phyloP scores from a whole-genome alignment of 1,140 invertebrate species.

The Zaprionus ghesquierei region DNA sequence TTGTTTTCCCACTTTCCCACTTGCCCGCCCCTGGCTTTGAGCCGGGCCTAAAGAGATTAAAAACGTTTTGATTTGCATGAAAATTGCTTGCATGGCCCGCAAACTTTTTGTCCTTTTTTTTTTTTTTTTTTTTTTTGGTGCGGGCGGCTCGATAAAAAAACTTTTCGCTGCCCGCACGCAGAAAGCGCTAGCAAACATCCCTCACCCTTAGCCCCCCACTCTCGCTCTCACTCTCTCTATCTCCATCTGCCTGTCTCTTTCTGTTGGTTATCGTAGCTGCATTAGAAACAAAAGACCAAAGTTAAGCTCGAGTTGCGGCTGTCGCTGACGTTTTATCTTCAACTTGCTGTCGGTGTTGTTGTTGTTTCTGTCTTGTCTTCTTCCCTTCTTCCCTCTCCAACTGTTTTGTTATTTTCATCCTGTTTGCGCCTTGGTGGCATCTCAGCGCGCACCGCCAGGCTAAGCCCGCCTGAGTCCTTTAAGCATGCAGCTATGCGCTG shows the following conservation, averaged over 20 bases:
- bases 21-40: slow-evolving; percentile 20
- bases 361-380: not conserved
- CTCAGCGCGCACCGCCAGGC: slow-evolving; percentile 40
- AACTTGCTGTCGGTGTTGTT: slow-evolving; percentile 7
- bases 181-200: slow-evolving; percentile 11
- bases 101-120: slow-evolving; percentile 44
- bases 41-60: slow-evolving; percentile 65
- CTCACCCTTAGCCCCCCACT: not conserved
- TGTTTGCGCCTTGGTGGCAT: slow-evolving; percentile 32
- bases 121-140: too few relatives aligned
- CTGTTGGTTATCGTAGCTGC: slow-evolving; percentile 38
- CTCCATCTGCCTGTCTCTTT: not conserved
- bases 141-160: slow-evolving; percentile 49
- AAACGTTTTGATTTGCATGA: slow-evolving; percentile 71
- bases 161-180: slow-evolving; percentile 37
- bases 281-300: slow-evolving; percentile 49
- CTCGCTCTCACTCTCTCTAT: not conserved
- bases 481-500: not conserved
- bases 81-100: slow-evolving; percentile 56
- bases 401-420: slow-evolving; percentile 9
- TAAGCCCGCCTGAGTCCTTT: slow-evolving; percentile 42
- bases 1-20: slow-evolving; percentile 11
- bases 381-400: not conserved
- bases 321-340: slow-evolving; percentile 50
- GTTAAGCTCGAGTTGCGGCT: slow-evolving; percentile 44